Base-by-base conservation (phyloP, 2,888 invertebrate genomes). In the Lasioglossum vierecki region DNA sequence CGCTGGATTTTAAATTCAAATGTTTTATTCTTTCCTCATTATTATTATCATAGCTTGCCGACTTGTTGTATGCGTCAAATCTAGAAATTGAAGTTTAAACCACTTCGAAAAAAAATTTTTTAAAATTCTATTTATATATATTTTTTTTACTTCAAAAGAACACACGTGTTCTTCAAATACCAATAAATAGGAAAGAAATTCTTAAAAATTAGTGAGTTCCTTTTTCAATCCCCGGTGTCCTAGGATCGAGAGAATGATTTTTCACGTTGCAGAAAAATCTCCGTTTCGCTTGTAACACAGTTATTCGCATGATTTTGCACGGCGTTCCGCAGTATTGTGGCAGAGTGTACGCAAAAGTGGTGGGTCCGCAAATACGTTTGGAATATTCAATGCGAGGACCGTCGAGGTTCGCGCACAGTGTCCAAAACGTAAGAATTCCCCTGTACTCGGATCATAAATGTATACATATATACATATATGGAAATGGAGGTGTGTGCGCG, bases 391-490 rank as follows among this genome's bases (percentile, higher is more conserved):
- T 60, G 41, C 4, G 60, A n/a, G 44, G 35, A 60, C 60, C 26
- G 13, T 30, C 26, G 60, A 26, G 60, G 13, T 13, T 26, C 26
- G 60, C 60, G 11, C 26, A n/a, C 26, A 60, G 60, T 26, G 26
- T 60, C 26, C 68, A 9, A 68, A 68, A 57, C 57, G 76, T 76
- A 68, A 76, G 68, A 80, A 82, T 72, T 73, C 35, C 13, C 60
- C 18, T 26, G 63, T 53, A 35, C 41, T 41, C 22, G 44, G 22
- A 15, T 41, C 49, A 41, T 18, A n/a, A 13, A 57, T 63, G 22
- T 57, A 79, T 71, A 71, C 15, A 80, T 71, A 71, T 22, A 80
- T 60, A 71, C 15, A 80, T 71, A 71, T 22, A 80, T 60, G 75
- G 18, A 81, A 77, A 72, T n/a, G 57, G 41, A 11, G 6, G 3